Percentiles rank a stretch among this genome's conserved stretches.
Evolutionary conservation across 92 coral and sea anemone species (phyloP).

Genomic region (Scolanthus callimorphus): DNA sequence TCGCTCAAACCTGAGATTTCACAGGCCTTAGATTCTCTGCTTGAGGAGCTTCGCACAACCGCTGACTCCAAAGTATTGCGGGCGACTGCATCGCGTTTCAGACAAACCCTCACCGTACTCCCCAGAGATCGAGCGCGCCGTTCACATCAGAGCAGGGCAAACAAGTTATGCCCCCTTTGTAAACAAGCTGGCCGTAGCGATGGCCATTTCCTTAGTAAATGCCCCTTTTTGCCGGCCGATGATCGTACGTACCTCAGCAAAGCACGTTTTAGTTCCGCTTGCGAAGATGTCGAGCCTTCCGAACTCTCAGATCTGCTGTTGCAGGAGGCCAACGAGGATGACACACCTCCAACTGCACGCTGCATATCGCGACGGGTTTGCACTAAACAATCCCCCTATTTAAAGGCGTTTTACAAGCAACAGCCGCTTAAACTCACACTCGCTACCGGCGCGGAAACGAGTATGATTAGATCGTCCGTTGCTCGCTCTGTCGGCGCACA

Average conservation of each 20-base stretch:
- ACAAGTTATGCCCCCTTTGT: slow-evolving; percentile 30
- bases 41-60: too few relatives aligned
- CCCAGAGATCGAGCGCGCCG: too few relatives aligned
- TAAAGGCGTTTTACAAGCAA: slow-evolving; percentile 37
- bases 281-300: slow-evolving; percentile 5
- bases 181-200: slow-evolving; percentile 39
- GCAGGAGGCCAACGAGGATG: not conserved
- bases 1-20: too few relatives aligned
- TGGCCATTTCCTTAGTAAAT: too few relatives aligned
- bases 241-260: slow-evolving; percentile 32
- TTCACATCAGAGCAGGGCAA: not conserved
- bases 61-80: too few relatives aligned
- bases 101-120: too few relatives aligned
- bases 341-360: not conserved
- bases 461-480: slow-evolving; percentile 27
- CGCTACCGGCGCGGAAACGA: slow-evolving; percentile 47
- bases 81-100: too few relatives aligned
- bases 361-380: slow-evolving; percentile 33
- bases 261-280: slow-evolving; percentile 14
- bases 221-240: slow-evolving; percentile 40
- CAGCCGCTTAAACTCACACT: slow-evolving; percentile 40
- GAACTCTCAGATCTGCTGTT: not conserved
- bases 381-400: slow-evolving; percentile 34
- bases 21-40: too few relatives aligned
- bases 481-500: slow-evolving; percentile 28